Evolutionary conservation across 1,140 invertebrate species (phyloP).

Genomic region (Kradibia gibbosae): DNA sequence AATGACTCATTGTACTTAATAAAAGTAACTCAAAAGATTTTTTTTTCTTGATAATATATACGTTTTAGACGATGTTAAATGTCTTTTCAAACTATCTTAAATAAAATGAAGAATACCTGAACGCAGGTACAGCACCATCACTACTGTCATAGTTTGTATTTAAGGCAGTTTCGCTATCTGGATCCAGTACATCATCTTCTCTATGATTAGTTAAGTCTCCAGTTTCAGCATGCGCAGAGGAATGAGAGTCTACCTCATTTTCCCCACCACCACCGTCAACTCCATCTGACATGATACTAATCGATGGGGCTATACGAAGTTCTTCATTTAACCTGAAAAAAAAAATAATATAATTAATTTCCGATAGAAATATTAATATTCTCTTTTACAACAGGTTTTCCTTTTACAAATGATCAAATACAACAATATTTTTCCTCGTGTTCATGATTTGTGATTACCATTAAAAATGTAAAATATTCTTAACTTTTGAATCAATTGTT

Average conservation of each 20-base stretch:
- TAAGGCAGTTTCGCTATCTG: slow-evolving; percentile 71
- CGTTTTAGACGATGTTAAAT: not conserved
- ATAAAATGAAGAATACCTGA: slow-evolving; percentile 62
- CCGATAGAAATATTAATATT: too few species aligned
- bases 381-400: too few species aligned
- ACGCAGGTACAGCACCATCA: slow-evolving; percentile 73
- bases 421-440: too few species aligned
- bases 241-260: slow-evolving; percentile 73
- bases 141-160: slow-evolving; percentile 78
- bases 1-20: not conserved
- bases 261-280: slow-evolving; percentile 70
- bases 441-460: too few species aligned
- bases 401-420: too few species aligned
- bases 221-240: slow-evolving; percentile 65
- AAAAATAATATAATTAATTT: slow-evolving; percentile 27
- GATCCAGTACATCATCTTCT: slow-evolving; percentile 67
- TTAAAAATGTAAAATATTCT: too few species aligned
- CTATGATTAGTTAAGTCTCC: slow-evolving; percentile 66
- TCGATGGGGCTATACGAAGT: slow-evolving; percentile 60
- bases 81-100: not conserved
- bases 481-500: too few species aligned
- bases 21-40: not conserved
- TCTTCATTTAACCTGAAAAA: slow-evolving; percentile 63
- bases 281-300: slow-evolving; percentile 71
- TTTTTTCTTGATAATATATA: not conserved